phyloP scores from a whole-genome alignment of 2,113 vertebrate species.

The Periophthalmodon schlosseri region DNA sequence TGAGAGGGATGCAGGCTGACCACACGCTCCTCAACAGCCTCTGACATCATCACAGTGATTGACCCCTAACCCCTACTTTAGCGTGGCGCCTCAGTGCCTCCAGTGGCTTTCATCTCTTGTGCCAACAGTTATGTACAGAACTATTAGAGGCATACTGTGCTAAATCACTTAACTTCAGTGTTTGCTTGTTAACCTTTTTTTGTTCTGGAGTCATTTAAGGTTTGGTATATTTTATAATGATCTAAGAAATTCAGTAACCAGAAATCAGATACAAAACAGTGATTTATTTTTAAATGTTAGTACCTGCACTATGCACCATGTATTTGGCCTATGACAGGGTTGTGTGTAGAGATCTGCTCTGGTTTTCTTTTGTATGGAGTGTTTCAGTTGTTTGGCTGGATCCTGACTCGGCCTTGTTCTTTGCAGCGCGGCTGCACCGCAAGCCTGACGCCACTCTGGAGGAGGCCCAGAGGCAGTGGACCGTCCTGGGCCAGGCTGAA shows the following conservation, averaged over 20 bases:
- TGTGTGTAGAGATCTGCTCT: constrained; percentile 46
- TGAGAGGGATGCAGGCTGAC: constrained; percentile 60
- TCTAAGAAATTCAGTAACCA: too few species aligned
- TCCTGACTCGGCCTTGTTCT: constrained; percentile 80
- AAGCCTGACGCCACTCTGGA: constrained; percentile 76
- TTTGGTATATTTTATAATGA: background rate
- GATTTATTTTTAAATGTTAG: background rate
- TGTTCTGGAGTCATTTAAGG: background rate
- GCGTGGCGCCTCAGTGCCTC: constrained; percentile 34
- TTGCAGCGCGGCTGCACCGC: constrained; percentile 74
- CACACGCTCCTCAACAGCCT: constrained; percentile 48
- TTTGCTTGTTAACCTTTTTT: background rate
- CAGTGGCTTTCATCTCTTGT: constrained; percentile 13
- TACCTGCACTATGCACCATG: constrained; percentile 37
- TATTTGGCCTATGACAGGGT: constrained; percentile 32
- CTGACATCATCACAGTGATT: constrained; percentile 66
- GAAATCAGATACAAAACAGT: too few species aligned
- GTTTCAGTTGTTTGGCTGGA: constrained; percentile 68
- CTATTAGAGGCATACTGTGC: background rate
- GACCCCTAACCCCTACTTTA: constrained; percentile 49
- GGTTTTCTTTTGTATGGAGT: constrained; percentile 57
- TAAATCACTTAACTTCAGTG: background rate
- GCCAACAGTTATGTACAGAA: constrained; percentile 16
- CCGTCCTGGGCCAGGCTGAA: constrained; percentile 82
- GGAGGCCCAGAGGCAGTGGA: constrained; percentile 83